Base-by-base conservation (phyloP, 2,888 invertebrate species). In the Morpho deidamia region DNA sequence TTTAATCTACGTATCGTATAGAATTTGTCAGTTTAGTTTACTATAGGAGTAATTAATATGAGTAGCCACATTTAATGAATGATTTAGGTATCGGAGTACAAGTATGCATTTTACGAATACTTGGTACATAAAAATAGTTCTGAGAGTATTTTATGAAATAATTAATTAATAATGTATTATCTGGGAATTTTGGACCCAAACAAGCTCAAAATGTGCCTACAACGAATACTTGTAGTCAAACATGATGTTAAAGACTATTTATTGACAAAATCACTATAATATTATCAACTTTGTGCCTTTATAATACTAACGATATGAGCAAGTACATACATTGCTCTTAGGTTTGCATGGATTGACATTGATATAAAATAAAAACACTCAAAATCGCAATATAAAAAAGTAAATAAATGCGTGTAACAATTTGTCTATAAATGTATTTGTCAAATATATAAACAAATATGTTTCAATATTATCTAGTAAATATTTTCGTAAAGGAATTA, bases 1-100 rank as follows among this genome's bases (percentile, higher is more conserved):
- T 80, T 83, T 82, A 83, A 80, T 62, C 63, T 67, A 23, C 23
- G 23, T 23, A 66, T 63, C 54, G 39, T 52, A 52, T 59, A 58
- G 59, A 58, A 56, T 57, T 58, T 60, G 62, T 64, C 63, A 64
- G 64, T 62, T 23, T 14, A 14, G 2, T 14, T 14, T 23, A 67
- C 60, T 63, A 64, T 49, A 60, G 43, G 56, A 55, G 56, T 53
- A 46, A 53, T 40, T 35, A 14, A 42, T 44, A 56, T 59, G 60
- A 61, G 38, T 59, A 49, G 42, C 11, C 40, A 53, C 12, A 35
- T 40, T 43, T n/a, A 51, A 46, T 14, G 5, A 45, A 11, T 10
- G 23, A 11, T 8, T 11, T 35, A 35, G 37, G 35, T 12, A 40
- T 12, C 8, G 35, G 35, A 23, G 32, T 38, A 39, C 11, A 38